A percentile compares a stretch with the other conserved stretches of the same genome.
Conservation (phyloP, 2,113 vertebrate genomes). For the Lipophrys pholis region DNA sequence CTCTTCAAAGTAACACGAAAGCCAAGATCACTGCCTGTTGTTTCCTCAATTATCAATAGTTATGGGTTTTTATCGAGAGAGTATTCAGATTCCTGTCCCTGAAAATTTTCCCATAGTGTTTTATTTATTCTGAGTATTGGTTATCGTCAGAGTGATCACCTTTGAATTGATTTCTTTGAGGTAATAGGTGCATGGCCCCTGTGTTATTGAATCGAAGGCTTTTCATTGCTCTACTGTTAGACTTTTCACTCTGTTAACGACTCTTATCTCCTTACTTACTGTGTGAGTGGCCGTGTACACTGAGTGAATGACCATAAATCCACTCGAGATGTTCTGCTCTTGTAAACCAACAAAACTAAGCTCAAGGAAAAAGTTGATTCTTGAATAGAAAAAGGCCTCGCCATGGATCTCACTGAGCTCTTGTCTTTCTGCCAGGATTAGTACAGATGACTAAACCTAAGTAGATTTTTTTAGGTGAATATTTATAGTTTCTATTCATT, state of each 20-base stretch:
- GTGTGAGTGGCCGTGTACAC: constrained; percentile 25
- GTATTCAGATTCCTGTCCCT: constrained; percentile 44
- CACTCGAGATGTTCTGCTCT: constrained; percentile 52
- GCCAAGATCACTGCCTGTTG: constrained; percentile 14
- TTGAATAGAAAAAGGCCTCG: constrained; percentile 37
- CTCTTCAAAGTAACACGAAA: constrained; percentile 35
- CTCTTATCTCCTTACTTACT: constrained; percentile 14
- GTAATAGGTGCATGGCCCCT: constrained; percentile 37
- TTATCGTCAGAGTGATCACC: constrained; percentile 49
- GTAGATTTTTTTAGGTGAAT: too few relatives aligned
- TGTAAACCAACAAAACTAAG: constrained; percentile 65
- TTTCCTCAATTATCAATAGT: constrained; percentile 40
- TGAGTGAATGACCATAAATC: constrained; percentile 50
- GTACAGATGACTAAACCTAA: too few relatives aligned
- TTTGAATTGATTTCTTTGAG: constrained; percentile 44
- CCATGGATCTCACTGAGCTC: constrained; percentile 10
- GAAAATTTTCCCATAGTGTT: constrained; percentile 31
- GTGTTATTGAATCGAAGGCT: constrained; percentile 46
- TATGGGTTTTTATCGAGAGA: constrained; percentile 19
- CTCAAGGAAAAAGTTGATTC: constrained; percentile 32
- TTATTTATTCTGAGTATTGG: constrained; percentile 59
- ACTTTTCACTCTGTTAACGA: constrained; percentile 21
- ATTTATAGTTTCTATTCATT: too few relatives aligned
- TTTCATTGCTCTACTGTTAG: constrained; percentile 39
- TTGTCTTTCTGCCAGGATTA: too few relatives aligned